Percentiles rank a stretch among this genome's conserved stretches.
Conservation (phyloP, 2,113 vertebrate genomes). For the Phylloscopus trochilus region DNA sequence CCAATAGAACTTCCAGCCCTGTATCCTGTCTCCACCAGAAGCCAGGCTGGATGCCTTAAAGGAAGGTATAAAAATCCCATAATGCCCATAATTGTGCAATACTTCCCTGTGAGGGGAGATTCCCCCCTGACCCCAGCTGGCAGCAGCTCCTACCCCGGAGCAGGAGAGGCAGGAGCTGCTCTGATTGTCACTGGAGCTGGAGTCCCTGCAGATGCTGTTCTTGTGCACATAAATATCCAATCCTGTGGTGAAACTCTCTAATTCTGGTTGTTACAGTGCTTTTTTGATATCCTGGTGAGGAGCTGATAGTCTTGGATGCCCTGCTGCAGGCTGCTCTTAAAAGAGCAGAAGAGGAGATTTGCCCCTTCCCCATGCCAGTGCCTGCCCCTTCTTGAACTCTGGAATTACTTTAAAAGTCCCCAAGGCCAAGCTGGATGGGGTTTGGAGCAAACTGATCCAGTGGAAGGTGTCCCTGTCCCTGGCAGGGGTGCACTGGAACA, state of each 20-base stretch:
- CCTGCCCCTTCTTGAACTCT: not conserved
- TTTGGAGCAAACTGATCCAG: not conserved
- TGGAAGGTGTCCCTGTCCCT: not conserved
- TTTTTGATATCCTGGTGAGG: not conserved
- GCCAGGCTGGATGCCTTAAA: constrained; percentile 21
- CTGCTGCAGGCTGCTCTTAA: not conserved
- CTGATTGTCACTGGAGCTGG: not conserved
- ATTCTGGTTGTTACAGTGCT: not conserved
- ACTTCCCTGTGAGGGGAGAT: not conserved
- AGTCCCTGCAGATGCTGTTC: not conserved
- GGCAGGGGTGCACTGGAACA: not conserved
- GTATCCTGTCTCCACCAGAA: constrained; percentile 19
- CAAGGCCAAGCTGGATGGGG: not conserved
- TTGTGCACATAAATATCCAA: not conserved
- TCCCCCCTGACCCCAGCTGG: constrained; percentile 27
- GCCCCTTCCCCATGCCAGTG: not conserved
- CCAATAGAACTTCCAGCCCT: not conserved
- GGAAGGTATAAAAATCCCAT: constrained; percentile 52
- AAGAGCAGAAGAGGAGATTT: not conserved
- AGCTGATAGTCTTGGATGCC: not conserved
- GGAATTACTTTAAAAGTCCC: not conserved
- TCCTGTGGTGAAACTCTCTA: not conserved
- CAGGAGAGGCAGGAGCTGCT: constrained; percentile 37
- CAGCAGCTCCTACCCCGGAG: not conserved
- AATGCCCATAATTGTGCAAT: constrained; percentile 28